Base-by-base conservation (phyloP, 2,113 vertebrate genomes). In the Corythoichthys intestinalis region DNA sequence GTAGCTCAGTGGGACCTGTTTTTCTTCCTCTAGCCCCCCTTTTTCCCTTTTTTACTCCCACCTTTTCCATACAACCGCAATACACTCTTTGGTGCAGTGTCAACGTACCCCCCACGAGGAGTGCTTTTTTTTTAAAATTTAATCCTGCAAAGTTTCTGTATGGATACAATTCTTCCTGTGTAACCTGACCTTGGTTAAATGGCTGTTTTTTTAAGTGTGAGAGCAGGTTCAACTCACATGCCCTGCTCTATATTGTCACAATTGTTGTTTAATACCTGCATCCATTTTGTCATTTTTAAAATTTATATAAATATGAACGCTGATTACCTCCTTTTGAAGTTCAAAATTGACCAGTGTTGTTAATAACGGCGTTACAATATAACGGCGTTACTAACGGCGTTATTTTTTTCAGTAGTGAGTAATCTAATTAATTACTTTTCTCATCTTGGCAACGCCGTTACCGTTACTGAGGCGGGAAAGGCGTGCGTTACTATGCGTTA, bases 1-100 rank as follows among this genome's bases (percentile, higher is more conserved):
- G 91, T 93, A 93, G 91, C 91, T 92, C 91, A 85, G 85, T 88
- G 87, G 87, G 91, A 92, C 88, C 89, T 92, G 89, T 89, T 91
- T 91, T 90, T 90, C 87, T 87, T 87, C 76, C 86, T 64, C 66
- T 67, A 49, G 69, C 78, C 58, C 58, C 50, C 66, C 39, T 90
- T 90, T 77, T 74, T 72, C 74, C 74, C 78, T 83, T 90, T 90
- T 78, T 76, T 73, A 78, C 78, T 85, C 83, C 83, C 80, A 80
- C 80, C 75, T 47, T 78, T 84, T 84, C 85, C 77, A 80, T 79
- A 75, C 75, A 65, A 74, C 75, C 73, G 38, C 64, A 79, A 73
- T 76, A 66, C 71, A 1, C 78, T 83, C 72, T 75, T 66, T 66
- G 52, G 72, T 17, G 37, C 66, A 67, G 61, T 37, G 58, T 82